Base-by-base conservation (phyloP, 1,140 invertebrate genomes). In the Pogonus chalceus region DNA sequence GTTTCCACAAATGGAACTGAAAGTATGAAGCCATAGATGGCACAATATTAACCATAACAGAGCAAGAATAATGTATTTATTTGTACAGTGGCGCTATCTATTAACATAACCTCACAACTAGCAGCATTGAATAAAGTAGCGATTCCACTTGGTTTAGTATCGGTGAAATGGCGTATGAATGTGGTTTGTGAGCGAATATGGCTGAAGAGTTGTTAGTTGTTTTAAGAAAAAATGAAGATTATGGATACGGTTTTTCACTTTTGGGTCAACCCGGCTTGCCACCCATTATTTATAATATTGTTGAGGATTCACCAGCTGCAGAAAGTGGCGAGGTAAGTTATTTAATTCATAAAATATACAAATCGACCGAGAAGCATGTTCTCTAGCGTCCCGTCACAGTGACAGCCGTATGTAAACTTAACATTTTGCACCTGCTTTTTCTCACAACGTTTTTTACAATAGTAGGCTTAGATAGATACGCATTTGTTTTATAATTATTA, bases 251-350 rank as follows among this genome's bases (percentile, higher is more conserved):
- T 63, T 92, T 93, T 78, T 91, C 88, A 61, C 74, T 93, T 60
- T 79, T 92, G 64, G 87, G 89, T 56, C 87, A 87, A 72, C 85
- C 86, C 64, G 88, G 87, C 69, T 80, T 90, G 68, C 89, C 90
- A 65, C 90, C 90, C 68, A 87, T 92, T 69, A 90, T 93, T 69
- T 92, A 91, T 75, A 85, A 92, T 74, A 90, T 93, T 66, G 79
- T 90, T 65, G 88, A 92, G 73, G 88, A 92, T 74, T 92, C 90
- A 60, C 89, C 90, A 65, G 89, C 89, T 56, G 88, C 88, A 61
- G 83, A 87, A 68, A 87, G 87, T 71, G 87, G 87, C 69, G 82
- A 90, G 85, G 89, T 92, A 80, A 84, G 81, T 73, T 49, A 50
- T 49, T 43, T 43, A 16, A 43, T 43, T 43, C 9, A 12, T 43